Conservation (phyloP, 2,113 vertebrate species). For the Galbula dea region DNA sequence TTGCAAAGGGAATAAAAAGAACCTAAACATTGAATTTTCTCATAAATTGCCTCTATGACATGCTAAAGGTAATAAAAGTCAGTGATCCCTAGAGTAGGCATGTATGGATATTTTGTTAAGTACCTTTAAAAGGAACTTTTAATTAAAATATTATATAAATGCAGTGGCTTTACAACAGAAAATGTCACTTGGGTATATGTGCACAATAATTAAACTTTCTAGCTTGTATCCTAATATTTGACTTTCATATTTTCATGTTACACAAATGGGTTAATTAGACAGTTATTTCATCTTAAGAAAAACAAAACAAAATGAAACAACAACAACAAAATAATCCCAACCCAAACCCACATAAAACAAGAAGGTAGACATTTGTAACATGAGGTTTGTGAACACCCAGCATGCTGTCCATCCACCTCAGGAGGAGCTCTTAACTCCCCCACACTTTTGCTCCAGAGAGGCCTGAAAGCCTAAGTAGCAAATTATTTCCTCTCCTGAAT, state of each 20-base stretch:
- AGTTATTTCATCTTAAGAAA: neutral
- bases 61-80: conserved; percentile 48
- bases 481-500: neutral
- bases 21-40: conserved; percentile 16
- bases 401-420: neutral
- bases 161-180: neutral
- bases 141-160: conserved; percentile 20
- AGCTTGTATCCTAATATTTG: neutral
- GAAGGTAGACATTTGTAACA: neutral
- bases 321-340: neutral
- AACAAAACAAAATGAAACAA: neutral
- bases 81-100: neutral
- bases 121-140: neutral
- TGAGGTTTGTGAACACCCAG: neutral
- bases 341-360: neutral
- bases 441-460: neutral
- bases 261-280: neutral
- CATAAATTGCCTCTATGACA: conserved; percentile 12
- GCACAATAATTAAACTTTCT: neutral
- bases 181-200: neutral
- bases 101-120: neutral
- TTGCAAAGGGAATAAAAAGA: conserved; percentile 31
- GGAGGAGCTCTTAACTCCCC: neutral
- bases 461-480: neutral
- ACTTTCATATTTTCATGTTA: neutral